Evolutionary conservation across 1,140 invertebrate genomes (phyloP), one percentile per base, ranked within the genome.

Genomic region (Drosophila littoralis): DNA sequence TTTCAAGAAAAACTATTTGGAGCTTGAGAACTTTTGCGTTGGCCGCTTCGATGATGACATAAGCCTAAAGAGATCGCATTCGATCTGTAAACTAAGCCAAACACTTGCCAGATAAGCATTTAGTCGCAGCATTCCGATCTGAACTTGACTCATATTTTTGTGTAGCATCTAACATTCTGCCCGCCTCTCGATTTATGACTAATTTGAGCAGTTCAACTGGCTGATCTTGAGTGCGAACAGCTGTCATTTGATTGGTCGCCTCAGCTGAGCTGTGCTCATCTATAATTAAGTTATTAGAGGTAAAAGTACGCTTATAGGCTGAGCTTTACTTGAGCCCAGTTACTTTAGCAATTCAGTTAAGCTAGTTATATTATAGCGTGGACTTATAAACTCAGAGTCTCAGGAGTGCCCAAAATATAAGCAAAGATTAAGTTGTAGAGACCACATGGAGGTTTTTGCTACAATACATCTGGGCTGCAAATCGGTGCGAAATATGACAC

Each of bases 1-100:
- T 40, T 38, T 32, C 28, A 38, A 42, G 28, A 61, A 48, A 46
- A 70, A 64, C 17, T 48, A 72, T 73, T 74, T 74, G 65, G 71
- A 69, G 67, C 72, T 75, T 75, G 72, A 70, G 72, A 75, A 75
- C 45, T 70, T 57, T 59, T 64, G 58, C 58, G 68, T 71, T 64
- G 59, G 59, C 12, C 38, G 64, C 43, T 36, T 12, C 38, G 60
- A n/a, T 57, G 72, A 63, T 75, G 58, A 75, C 64, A 68, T 73
- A 73, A 73, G 64, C 55, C 10, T 40, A 33, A 40, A 33, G 52
- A 60, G 70, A 73, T 60, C 70, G 51, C 43, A 63, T 54, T 40
- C 46, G 48, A 71, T 50, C 54, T 65, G 57, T 66, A 66, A 52
- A 36, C 22, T 28, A 5, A 28, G 22, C 22, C 22, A 28, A 4